Base-by-base conservation (phyloP, 2,113 vertebrate species). In the Gasterosteus nipponicus region DNA sequence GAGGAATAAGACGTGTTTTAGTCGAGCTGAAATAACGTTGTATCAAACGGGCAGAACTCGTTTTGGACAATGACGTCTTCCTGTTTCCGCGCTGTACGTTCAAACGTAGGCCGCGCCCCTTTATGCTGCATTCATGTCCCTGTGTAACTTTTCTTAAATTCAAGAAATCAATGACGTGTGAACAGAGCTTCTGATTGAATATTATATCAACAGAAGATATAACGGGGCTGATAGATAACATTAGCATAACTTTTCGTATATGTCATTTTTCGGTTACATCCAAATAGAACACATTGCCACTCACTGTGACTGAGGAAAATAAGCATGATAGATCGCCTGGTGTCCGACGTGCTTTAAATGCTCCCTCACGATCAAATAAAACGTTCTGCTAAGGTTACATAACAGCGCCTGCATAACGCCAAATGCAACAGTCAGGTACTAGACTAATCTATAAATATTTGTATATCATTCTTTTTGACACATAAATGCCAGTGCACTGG, bases 1-100 rank as follows among this genome's bases (percentile, higher is more conserved):
- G 3, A 4, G 6, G 26, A 31, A 51, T 12, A 1, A 29, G 18
- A 47, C 12, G 33, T 26, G 22, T 78, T 81, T 60, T 35, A 42
- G 29, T 10, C 0, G 2, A 18, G 22, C 39, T 12, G 38, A 26
- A 1, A 1, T 0, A 2, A 1, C 9, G 2, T 3, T 15, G 9
- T 31, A 57, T 33, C 10, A 22, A 4, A 29, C 15, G n/a, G 5
- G 5, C 11, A 63, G 2, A 39, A 19, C 3, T 12, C 0, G 1
- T 44, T 5, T 3, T 54, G 44, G 26, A 77, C 53, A 49, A 33
- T 10, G 5, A 29, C 4, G 7, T 7, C 5, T 15, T 6, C 12
- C 11, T 41, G 10, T 31, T 78, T 77, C 69, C 88, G 49, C 86
- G 90, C 83, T 81, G 58, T 19, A 86, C 29, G 75, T 92, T 93